Evolutionary conservation across 2,888 invertebrate species (phyloP).

Genomic region (Ernsta delagoae): DNA sequence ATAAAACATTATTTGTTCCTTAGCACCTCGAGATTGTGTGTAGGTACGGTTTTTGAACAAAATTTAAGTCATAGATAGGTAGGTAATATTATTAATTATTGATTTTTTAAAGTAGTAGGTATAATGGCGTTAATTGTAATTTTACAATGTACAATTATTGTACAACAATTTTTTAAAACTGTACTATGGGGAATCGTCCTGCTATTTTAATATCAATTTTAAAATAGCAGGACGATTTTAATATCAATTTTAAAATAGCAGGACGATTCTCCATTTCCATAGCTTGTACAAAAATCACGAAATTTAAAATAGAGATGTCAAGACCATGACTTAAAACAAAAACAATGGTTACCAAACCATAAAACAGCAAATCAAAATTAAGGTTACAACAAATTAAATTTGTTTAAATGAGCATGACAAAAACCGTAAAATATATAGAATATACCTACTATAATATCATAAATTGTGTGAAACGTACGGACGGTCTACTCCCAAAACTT

Average conservation of each 20-base stretch:
- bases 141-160: too few species aligned
- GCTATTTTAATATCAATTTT: too few species aligned
- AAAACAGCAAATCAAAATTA: neutral
- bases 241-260: too few species aligned
- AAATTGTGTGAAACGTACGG: neutral
- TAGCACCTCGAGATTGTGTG: constrained; percentile 63
- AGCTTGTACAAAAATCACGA: neutral
- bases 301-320: neutral
- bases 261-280: neutral
- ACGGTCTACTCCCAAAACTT: too few species aligned
- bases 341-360: neutral
- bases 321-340: too few species aligned
- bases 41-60: constrained; percentile 25
- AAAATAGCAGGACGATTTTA: neutral
- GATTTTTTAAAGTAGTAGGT: too few species aligned
- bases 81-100: neutral
- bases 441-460: too few species aligned
- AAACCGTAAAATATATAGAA: too few species aligned
- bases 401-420: neutral
- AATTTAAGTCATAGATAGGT: neutral
- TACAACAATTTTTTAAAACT: neutral
- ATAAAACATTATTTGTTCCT: constrained; percentile 54
- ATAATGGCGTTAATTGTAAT: too few species aligned
- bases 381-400: neutral
- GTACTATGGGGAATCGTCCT: neutral